These are phyloP conservation scores for Leptinotarsa lineolata DNA, from an alignment of 1,140 invertebrate genomes.

Conservation along the genomic window DNA sequence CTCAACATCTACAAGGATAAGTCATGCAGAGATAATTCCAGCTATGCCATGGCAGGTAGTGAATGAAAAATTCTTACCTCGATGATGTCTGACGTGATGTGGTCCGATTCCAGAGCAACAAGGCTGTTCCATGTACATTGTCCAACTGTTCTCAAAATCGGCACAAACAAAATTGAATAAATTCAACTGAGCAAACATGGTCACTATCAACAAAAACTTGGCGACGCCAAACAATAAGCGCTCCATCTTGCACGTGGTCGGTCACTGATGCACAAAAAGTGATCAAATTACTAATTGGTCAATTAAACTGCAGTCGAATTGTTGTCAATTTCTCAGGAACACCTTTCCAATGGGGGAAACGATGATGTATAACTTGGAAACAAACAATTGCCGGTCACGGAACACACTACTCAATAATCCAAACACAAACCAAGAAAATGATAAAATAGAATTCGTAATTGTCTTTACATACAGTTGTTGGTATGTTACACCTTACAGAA, in stretches of 20 bases:
- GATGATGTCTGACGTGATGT: slow-evolving; percentile 55
- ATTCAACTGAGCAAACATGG: neutral
- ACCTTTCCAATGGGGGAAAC: neutral
- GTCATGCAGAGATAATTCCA: slow-evolving; percentile 2
- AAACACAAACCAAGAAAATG: slow-evolving; percentile 4
- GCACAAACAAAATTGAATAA: slow-evolving; percentile 34
- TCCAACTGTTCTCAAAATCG: slow-evolving; percentile 57
- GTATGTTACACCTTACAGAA: neutral
- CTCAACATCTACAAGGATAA: neutral
- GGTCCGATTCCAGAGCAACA: slow-evolving; percentile 51
- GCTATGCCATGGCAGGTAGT: neutral
- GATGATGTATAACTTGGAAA: neutral
- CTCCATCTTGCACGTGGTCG: slow-evolving; percentile 20
- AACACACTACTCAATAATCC: slow-evolving; percentile 3
- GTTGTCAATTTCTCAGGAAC: neutral
- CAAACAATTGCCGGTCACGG: slow-evolving; percentile 7
- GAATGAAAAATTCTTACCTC: slow-evolving; percentile 48
- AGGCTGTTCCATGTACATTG: slow-evolving; percentile 55
- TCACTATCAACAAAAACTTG: slow-evolving; percentile 40
- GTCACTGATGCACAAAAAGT: slow-evolving; percentile 1
- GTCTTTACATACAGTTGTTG: neutral
- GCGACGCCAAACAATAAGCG: slow-evolving; percentile 12
- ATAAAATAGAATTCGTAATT: slow-evolving; percentile 2
- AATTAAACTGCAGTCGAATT: slow-evolving; percentile 5
- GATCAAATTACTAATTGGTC: neutral